Base-by-base conservation (phyloP, 1,140 invertebrate species). In the Ectropis grisescens region DNA sequence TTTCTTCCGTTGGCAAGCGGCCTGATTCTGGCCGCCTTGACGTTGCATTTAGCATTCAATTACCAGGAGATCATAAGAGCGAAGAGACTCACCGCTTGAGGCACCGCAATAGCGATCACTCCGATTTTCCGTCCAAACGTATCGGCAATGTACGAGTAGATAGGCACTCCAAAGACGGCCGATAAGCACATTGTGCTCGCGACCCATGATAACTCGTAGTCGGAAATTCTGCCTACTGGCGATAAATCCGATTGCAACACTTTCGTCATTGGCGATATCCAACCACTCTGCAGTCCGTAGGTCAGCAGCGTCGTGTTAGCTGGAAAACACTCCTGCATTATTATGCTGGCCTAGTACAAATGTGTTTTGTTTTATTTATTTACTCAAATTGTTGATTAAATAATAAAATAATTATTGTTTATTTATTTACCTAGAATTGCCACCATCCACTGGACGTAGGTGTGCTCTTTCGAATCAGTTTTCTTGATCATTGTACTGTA, bases 231-330 rank as follows among this genome's bases (percentile, higher is more conserved):
- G 2, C 70, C 78, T 0, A 82, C 41, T 0, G 82, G 80, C 0
- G 64, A 57, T 11, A 58, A n/a, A 0, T 54, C 22, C 0, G 65
- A 62, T 27, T 68, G 58, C 0, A 86, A 33, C 10, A 58, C 37
- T 0, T 76, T 78, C 11, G 68, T 58, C 29, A 78, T 58, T 1
- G 84, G 82, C 0, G 85, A 84, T 1, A 71, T 44, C 84, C 84
- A 86, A n/a, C 84, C 84, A 0, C 78, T 27, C 22, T 75, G 60
- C 10, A 65, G 56, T 0, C 85, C 85, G 27, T 83, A 82, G 1
- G 58, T 50, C 7, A 86, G 29, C 0, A 66, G 28, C 2, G 75
- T 56, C 0, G 85, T 19, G 33, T 85, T 85, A 7, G 66, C 86
- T 87, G 61, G 7, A 41, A 37, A 19, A 14, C 16, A 19, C 16